Base-by-base conservation (phyloP, 1,140 invertebrate species). In the Pectinophora gossypiella region DNA sequence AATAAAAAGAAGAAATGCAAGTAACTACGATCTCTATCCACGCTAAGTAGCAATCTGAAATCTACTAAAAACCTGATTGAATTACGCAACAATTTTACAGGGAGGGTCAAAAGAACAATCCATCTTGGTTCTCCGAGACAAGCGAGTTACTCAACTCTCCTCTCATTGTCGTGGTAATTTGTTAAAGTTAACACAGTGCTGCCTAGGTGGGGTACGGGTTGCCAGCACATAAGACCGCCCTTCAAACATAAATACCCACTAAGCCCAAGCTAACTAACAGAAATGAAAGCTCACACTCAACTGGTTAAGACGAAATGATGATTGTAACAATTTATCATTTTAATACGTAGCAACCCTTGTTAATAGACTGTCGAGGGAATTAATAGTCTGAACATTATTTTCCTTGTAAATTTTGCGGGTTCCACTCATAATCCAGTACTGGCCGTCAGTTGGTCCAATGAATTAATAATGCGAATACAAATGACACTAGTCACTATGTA, bases 291-390 rank as follows among this genome's bases (percentile, higher is more conserved):
- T 64, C 71, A 52, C 40, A 16, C 27, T 49, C 59, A 0, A 52
- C 3, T 73, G 65, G 78, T 56, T 54, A 51, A 47, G 56, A 59
- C 68, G 64, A 62, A 77, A 79, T 68, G 67, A 80, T 82, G 74
- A 82, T 82, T 79, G 71, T 66, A 68, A 70, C 65, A 71, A 82
- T 82, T 80, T 79, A 79, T 82, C 76, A 82, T 82, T 82, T 82
- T 82, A 83, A 83, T 82, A 79, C 72, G 59, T 51, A 63, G 56
- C 65, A 66, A 71, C 76, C 77, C 74, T 72, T 76, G 76, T 80
- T 83, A 83, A 83, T 83, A 71, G 71, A 61, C 59, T 80, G 76
- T 68, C 73, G 62, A 64, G 76, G 71, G 76, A 73, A 82, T 82
- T 82, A 82, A 79, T 82, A 82, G 72, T 68, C 48, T 61, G 72